These are phyloP conservation scores for Camponotus vicinus DNA, from an alignment of 1,140 invertebrate species.

Conservation along the genomic window DNA sequence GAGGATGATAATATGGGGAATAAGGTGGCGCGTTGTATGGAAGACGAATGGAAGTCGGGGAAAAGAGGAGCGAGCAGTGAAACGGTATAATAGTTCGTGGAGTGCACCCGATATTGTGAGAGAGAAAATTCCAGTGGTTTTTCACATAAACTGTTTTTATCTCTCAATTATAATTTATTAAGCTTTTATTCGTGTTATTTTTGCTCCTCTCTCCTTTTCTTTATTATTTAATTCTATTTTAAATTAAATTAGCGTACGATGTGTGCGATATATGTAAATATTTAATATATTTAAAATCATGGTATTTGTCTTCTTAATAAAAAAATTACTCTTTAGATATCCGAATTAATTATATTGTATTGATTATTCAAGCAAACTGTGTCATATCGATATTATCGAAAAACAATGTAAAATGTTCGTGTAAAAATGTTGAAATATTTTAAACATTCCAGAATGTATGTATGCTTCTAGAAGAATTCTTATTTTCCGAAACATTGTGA, in stretches of 20 bases:
- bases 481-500: no score
- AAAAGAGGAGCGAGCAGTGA: not conserved
- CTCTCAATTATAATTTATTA: no score
- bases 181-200: no score
- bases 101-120: not conserved
- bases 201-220: no score
- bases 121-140: not conserved
- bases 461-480: no score
- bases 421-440: not conserved
- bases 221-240: no score
- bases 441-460: not conserved
- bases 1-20: constrained; percentile 28
- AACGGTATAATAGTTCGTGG: not conserved
- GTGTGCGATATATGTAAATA: no score
- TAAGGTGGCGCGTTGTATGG: constrained; percentile 3
- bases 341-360: not conserved
- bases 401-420: no score
- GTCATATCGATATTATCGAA: not conserved
- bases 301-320: no score
- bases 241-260: no score
- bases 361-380: not conserved
- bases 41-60: constrained; percentile 28
- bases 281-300: no score
- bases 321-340: not conserved
- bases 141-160: not conserved